Evolutionary conservation across 2,888 invertebrate genomes (phyloP).

Genomic region (Rhingia campestris): DNA sequence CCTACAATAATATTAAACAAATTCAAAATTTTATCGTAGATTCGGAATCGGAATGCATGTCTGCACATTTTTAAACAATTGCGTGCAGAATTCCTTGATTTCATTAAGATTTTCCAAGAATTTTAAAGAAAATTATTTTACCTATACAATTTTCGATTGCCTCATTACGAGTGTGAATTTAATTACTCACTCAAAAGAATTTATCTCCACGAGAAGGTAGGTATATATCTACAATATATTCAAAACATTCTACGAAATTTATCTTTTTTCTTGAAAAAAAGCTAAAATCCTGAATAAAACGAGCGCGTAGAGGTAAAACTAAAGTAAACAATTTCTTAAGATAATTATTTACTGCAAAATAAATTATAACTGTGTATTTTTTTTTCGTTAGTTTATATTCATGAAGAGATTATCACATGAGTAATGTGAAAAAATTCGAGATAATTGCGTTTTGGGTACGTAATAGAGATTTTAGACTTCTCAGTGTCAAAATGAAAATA

Average conservation of each 20-base stretch:
- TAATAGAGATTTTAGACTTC: background rate
- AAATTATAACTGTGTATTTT: slow-evolving; percentile 9
- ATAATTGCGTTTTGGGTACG: background rate
- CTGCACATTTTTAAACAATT: too few relatives aligned
- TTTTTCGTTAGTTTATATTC: background rate
- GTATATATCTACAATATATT: background rate
- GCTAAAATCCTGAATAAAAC: background rate
- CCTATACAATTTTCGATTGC: too few relatives aligned
- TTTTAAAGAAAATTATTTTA: too few relatives aligned
- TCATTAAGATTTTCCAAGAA: too few relatives aligned
- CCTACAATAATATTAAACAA: too few relatives aligned
- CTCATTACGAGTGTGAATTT: background rate
- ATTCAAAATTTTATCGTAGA: too few relatives aligned
- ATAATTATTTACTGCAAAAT: slow-evolving; percentile 18
- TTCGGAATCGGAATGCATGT: too few relatives aligned
- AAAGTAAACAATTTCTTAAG: slow-evolving; percentile 37
- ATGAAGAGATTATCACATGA: slow-evolving; percentile 31
- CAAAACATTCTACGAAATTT: background rate
- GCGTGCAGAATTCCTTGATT: too few relatives aligned
- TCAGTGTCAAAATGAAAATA: background rate
- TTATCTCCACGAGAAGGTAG: background rate
- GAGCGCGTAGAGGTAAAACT: background rate
- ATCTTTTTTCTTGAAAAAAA: slow-evolving; percentile 18
- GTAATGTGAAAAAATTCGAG: slow-evolving; percentile 20
- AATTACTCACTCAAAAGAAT: background rate